Evolutionary conservation across 2,888 invertebrate species (phyloP).

Genomic region (Graphium colonna): DNA sequence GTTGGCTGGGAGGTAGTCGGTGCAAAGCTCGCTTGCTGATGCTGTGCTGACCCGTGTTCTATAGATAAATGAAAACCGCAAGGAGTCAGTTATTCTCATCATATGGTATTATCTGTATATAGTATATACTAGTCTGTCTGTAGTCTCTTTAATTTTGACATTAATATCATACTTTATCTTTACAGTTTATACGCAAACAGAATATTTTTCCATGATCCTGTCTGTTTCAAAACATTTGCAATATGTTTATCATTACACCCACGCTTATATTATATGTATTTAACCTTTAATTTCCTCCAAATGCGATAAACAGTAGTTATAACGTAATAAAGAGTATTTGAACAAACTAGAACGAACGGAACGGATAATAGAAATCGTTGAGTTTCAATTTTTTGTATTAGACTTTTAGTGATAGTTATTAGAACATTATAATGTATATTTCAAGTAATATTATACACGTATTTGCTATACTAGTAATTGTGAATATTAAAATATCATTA

Average conservation of each 20-base stretch:
- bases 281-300: constrained; percentile 42
- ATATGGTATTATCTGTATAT: too few relatives aligned
- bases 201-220: constrained; percentile 24
- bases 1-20: too few relatives aligned
- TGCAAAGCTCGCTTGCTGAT: too few relatives aligned
- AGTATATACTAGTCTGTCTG: too few relatives aligned
- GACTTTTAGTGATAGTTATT: constrained; percentile 5
- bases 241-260: constrained; percentile 45
- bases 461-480: constrained; percentile 43
- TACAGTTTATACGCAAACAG: constrained; percentile 10
- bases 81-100: too few relatives aligned
- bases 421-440: constrained; percentile 9
- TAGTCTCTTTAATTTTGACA: background rate
- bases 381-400: constrained; percentile 25
- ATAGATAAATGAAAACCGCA: too few relatives aligned
- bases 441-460: constrained; percentile 31
- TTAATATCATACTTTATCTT: background rate
- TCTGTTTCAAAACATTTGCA: constrained; percentile 27
- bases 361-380: constrained; percentile 16
- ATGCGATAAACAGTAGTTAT: constrained; percentile 32
- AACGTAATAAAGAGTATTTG: constrained; percentile 14
- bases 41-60: too few relatives aligned
- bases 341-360: constrained; percentile 12
- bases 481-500: constrained; percentile 47
- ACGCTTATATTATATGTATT: constrained; percentile 44